Percentiles rank a stretch among this genome's conserved stretches.
Evolutionary conservation across 1,140 invertebrate species (phyloP).

Genomic region (Pararge aegeria): DNA sequence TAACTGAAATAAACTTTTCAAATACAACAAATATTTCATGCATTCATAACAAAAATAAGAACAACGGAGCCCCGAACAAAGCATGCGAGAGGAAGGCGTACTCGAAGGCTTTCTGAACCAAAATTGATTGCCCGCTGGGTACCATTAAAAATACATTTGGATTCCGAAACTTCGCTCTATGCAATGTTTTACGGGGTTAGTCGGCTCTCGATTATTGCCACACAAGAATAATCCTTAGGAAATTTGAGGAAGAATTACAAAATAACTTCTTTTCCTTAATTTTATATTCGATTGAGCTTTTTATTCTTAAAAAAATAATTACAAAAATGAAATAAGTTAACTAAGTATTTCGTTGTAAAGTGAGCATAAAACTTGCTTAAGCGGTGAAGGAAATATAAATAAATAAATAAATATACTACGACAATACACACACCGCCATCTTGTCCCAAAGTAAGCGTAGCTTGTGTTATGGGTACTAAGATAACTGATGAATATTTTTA

Average conservation of each 20-base stretch:
- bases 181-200: conserved; percentile 36
- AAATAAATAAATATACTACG: too few species aligned
- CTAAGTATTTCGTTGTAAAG: too few species aligned
- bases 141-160: conserved; percentile 72
- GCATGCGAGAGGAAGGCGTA: conserved; percentile 27
- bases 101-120: conserved; percentile 41
- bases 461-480: too few species aligned
- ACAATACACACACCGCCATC: too few species aligned
- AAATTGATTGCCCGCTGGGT: conserved; percentile 59
- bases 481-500: too few species aligned
- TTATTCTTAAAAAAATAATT: too few species aligned
- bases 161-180: conserved; percentile 39
- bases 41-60: conserved; percentile 28
- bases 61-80: conserved; percentile 25
- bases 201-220: conserved; percentile 28
- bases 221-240: conserved; percentile 19
- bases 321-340: too few species aligned
- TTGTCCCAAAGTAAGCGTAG: too few species aligned
- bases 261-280: too few species aligned
- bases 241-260: not conserved
- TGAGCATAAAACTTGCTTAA: too few species aligned
- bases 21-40: conserved; percentile 21
- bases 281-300: too few species aligned
- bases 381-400: too few species aligned
- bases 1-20: not conserved